Percentiles rank a stretch among this genome's conserved stretches.
phyloP scores from a whole-genome alignment of 2,888 invertebrate species.

The Andricus quercusramuli region DNA sequence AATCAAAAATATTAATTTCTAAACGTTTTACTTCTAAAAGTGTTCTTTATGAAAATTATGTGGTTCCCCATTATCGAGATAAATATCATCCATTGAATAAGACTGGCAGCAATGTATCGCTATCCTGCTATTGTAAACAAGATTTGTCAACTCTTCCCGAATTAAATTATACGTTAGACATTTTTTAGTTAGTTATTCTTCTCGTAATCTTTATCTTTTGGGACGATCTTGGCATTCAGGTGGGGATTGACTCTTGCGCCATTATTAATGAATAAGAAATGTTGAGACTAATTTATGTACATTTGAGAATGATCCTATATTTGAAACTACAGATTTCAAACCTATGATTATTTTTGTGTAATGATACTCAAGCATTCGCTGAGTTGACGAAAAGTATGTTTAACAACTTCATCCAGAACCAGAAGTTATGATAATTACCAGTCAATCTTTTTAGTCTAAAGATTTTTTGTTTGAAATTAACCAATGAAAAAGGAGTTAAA shows the following conservation, averaged over 20 bases:
- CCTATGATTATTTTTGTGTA: conserved; percentile 15
- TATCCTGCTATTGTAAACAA: neutral
- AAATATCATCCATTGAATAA: neutral
- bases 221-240: neutral
- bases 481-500: neutral
- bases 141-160: neutral
- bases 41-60: too few relatives aligned
- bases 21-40: too few relatives aligned
- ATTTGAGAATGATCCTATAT: neutral
- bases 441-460: conserved; percentile 22
- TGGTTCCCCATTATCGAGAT: neutral
- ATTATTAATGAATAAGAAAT: neutral
- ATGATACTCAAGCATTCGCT: neutral
- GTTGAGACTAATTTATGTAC: neutral
- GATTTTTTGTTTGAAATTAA: conserved; percentile 1
- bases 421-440: conserved; percentile 9
- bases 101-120: neutral
- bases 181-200: neutral
- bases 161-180: neutral
- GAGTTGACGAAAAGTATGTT: neutral
- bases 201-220: neutral
- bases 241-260: too few relatives aligned
- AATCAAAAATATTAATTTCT: too few relatives aligned
- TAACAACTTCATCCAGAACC: conserved; percentile 11
- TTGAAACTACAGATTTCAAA: neutral